Base-by-base conservation (phyloP, 1,140 invertebrate species). In the Zaprionus inermis region DNA sequence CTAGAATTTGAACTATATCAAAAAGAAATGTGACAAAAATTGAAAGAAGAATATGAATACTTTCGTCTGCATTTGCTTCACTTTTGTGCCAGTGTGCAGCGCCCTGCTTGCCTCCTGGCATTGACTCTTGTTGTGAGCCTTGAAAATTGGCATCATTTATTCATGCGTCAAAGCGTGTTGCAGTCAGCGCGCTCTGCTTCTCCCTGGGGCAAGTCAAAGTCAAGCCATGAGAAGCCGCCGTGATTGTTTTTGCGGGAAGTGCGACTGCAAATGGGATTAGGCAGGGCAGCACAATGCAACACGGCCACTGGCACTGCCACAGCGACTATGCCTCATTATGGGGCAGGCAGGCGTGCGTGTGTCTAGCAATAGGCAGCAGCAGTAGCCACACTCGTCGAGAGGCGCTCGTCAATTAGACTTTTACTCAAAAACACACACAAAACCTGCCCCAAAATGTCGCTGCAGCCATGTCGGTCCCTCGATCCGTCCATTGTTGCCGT, bases 331-430 rank as follows among this genome's bases (percentile, higher is more conserved):
- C 63, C 63, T 65, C 63, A 65, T 65, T 56, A 56, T 41, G 60
- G 9, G 51, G 18, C 28, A 41, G 36, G 79, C 18, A 41, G 36
- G 79, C 58, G 44, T 76, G 58, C 57, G 76, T 81, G 78, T 81
- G 34, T 36, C 34, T 36, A 36, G 34, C 78, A 81, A n/a, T n/a
- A 81, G 79, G 75, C 71, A 41, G 63, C 64, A 67, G 24, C 3
- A n/a, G 32, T 55, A 54, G 63, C 61, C 73, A 34, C 49, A 32
- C 51, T 24, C 38, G 22, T 20, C 41, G 28, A 2, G 1, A 63
- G 66, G 60, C 72, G 78, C 64, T 82, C 80, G 82, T 83, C 80
- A 83, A 83, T 83, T 83, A 83, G 80, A 83, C 72, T 83, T 82
- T 79, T 72, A 52, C 51, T 82, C 81, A 83, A 83, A 79, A 72